Conservation (phyloP, 2,113 vertebrate species). For the Ovis canadensis region DNA sequence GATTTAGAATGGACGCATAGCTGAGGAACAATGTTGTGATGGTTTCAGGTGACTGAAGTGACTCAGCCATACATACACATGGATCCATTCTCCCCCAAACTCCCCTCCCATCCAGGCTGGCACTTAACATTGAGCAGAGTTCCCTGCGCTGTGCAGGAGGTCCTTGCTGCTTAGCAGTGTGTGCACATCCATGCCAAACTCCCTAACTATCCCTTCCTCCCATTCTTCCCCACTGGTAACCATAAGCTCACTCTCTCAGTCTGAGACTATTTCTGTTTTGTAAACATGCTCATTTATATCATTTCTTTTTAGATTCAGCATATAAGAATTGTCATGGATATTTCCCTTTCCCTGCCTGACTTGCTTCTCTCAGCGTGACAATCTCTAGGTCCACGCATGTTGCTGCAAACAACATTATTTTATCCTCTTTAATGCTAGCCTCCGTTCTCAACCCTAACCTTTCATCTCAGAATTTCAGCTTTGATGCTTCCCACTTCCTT, state of each 20-base stretch:
- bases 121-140: not conserved
- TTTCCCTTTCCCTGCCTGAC: not conserved
- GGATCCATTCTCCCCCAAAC: not conserved
- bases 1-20: not conserved
- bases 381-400: not conserved
- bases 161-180: not conserved
- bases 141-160: not conserved
- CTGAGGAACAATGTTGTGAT: not conserved
- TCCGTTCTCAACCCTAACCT: conserved; percentile 51
- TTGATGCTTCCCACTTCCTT: conserved; percentile 76
- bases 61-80: not conserved
- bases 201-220: not conserved
- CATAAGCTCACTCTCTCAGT: not conserved
- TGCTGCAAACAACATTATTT: not conserved
- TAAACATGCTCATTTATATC: not conserved
- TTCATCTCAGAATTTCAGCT: conserved; percentile 66
- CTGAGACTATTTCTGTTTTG: not conserved
- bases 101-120: not conserved
- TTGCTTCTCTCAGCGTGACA: not conserved
- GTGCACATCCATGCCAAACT: not conserved
- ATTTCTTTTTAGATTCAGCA: not conserved
- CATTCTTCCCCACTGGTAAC: not conserved
- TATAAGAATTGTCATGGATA: not conserved
- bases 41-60: not conserved
- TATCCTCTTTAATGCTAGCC: not conserved